phyloP scores from a whole-genome alignment of 2,113 vertebrate species.

The Chloropsis hardwickii region DNA sequence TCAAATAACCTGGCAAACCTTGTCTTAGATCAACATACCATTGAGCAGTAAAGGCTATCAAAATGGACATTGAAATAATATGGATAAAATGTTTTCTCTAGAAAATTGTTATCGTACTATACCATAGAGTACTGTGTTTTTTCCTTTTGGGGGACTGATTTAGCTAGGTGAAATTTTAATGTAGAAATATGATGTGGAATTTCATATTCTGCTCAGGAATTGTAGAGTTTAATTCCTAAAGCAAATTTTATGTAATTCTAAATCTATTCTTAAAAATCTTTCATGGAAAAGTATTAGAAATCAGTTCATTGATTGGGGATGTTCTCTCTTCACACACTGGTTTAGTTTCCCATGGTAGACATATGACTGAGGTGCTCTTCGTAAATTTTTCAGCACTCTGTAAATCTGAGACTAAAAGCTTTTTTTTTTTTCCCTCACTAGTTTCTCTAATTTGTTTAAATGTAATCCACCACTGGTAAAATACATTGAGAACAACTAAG shows the following conservation, averaged over 20 bases:
- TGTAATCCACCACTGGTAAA: not conserved
- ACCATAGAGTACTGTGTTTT: not conserved
- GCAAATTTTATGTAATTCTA: not conserved
- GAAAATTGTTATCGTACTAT: not conserved
- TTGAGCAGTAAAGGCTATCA: rapidly evolving
- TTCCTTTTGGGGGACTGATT: not conserved
- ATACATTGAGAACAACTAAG: not conserved
- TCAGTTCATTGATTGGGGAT: not conserved
- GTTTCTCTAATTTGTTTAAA: not conserved
- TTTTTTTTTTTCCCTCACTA: not conserved
- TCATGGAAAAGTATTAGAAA: not conserved
- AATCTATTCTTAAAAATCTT: not conserved
- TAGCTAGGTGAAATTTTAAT: not conserved
- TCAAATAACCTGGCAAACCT: not conserved
- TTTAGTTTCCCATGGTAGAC: not conserved
- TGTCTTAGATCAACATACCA: not conserved
- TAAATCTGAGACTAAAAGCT: not conserved
- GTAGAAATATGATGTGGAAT: not conserved
- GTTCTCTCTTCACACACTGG: not conserved
- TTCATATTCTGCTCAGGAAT: not conserved
- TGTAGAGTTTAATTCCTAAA: not conserved
- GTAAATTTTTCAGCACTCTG: not conserved
- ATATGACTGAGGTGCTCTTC: not conserved
- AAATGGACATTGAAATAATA: not conserved
- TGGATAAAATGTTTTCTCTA: not conserved